phyloP scores from a whole-genome alignment of 92 coral and sea anemone species.

The Actinernus sp. region DNA sequence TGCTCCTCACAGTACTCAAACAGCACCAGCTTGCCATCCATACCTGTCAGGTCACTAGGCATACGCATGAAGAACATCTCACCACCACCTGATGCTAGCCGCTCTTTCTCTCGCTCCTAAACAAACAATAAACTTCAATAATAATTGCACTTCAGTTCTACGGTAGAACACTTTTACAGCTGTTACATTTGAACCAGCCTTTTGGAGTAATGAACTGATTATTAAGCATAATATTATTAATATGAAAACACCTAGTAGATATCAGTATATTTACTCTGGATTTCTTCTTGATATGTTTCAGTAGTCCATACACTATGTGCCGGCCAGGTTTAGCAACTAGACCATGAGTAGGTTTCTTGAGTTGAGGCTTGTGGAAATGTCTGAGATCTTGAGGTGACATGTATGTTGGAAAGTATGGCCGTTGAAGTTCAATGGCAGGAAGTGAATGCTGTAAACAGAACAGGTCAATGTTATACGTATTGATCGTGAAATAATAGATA shows the following conservation, averaged over 20 bases:
- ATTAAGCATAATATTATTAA: too few species aligned
- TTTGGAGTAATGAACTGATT: too few species aligned
- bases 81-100: constrained; percentile 98
- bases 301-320: constrained; percentile 87
- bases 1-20: constrained; percentile 95
- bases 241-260: too few species aligned
- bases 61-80: constrained; percentile 99
- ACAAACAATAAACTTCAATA: too few species aligned
- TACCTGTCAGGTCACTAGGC: constrained; percentile 91
- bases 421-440: constrained; percentile 90
- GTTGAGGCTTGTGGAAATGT: constrained; percentile 76
- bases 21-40: constrained; percentile 88
- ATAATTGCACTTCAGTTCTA: too few species aligned
- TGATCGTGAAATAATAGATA: neutral
- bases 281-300: constrained; percentile 94
- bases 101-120: constrained; percentile 96
- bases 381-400: constrained; percentile 85
- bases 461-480: neutral
- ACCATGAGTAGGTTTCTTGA: constrained; percentile 77
- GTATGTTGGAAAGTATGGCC: constrained; percentile 97
- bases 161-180: too few species aligned
- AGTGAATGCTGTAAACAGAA: constrained; percentile 80
- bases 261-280: constrained; percentile 70
- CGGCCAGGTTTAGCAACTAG: constrained; percentile 87
- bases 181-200: too few species aligned